Percentiles rank a stretch among this genome's conserved stretches.
These are phyloP conservation scores for Listronotus bonariensis DNA, from an alignment of 1,140 invertebrate genomes.

Conservation along the genomic window DNA sequence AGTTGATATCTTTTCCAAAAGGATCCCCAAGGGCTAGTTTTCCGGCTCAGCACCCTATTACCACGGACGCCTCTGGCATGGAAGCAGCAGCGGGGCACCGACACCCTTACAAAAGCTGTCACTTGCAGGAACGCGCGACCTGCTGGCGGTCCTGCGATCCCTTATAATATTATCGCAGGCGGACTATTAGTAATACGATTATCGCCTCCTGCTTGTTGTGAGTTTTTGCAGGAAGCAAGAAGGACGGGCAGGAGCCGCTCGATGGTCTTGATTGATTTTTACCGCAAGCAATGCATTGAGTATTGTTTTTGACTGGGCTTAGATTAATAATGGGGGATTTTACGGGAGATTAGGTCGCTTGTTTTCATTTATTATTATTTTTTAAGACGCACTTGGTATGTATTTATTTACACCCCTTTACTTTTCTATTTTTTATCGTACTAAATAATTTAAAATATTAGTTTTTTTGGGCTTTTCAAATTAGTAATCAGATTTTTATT, in stretches of 20 bases:
- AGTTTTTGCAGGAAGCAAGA: constrained; percentile 38
- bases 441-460: too few species aligned
- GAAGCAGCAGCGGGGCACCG: constrained; percentile 35
- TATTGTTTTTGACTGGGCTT: constrained; percentile 44
- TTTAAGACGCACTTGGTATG: neutral
- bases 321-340: constrained; percentile 39
- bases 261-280: constrained; percentile 43
- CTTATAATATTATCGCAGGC: constrained; percentile 41
- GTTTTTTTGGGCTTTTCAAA: too few species aligned
- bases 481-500: too few species aligned
- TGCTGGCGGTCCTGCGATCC: constrained; percentile 39
- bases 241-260: neutral
- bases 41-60: constrained; percentile 34
- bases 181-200: constrained; percentile 47
- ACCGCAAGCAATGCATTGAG: constrained; percentile 42
- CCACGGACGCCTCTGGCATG: constrained; percentile 33
- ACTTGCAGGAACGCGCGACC: constrained; percentile 41
- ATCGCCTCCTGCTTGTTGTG: constrained; percentile 40
- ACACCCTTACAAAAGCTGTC: constrained; percentile 45
- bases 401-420: too few species aligned
- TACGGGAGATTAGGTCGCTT: constrained; percentile 14
- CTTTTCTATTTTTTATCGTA: too few species aligned
- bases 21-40: constrained; percentile 25
- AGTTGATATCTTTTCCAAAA: too few species aligned
- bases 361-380: constrained; percentile 10